Percentiles rank a stretch among this genome's conserved stretches.
These are phyloP conservation scores for Adrianichthys oophorus DNA, from an alignment of 2,797 vertebrate genomes.

Conservation along the genomic window DNA sequence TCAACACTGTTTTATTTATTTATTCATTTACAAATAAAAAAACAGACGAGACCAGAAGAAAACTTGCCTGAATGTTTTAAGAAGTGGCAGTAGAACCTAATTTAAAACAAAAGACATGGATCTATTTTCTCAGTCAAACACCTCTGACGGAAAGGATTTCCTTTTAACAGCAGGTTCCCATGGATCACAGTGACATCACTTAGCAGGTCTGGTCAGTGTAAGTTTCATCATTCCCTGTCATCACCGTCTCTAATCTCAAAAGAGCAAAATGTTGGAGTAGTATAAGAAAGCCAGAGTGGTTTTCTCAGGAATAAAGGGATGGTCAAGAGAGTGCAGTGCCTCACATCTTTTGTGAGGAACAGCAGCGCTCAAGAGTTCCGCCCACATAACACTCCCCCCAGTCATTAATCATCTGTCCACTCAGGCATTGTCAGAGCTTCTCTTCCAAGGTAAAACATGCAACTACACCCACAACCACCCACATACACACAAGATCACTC, in stretches of 20 bases:
- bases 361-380: slow-evolving; percentile 47
- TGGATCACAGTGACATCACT: slow-evolving; percentile 53
- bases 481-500: slow-evolving; percentile 13
- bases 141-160: background rate
- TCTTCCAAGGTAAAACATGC: slow-evolving; percentile 34
- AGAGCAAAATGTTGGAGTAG: slow-evolving; percentile 45
- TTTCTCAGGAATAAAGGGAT: slow-evolving; percentile 53
- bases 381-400: slow-evolving; percentile 64
- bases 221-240: slow-evolving; percentile 50
- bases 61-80: no score
- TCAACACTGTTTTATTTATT: background rate
- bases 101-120: slow-evolving; percentile 24
- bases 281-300: slow-evolving; percentile 32
- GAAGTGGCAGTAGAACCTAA: no score
- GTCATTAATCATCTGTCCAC: slow-evolving; percentile 77
- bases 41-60: slow-evolving; percentile 9
- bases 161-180: slow-evolving; percentile 28
- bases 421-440: slow-evolving; percentile 62
- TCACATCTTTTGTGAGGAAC: slow-evolving; percentile 62
- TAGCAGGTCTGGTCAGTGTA: slow-evolving; percentile 55
- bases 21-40: slow-evolving; percentile 63
- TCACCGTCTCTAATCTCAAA: slow-evolving; percentile 65
- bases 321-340: slow-evolving; percentile 50
- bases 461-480: slow-evolving; percentile 35
- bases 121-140: slow-evolving; percentile 9